phyloP scores from a whole-genome alignment of 2,113 vertebrate genomes.

The Caretta caretta region DNA sequence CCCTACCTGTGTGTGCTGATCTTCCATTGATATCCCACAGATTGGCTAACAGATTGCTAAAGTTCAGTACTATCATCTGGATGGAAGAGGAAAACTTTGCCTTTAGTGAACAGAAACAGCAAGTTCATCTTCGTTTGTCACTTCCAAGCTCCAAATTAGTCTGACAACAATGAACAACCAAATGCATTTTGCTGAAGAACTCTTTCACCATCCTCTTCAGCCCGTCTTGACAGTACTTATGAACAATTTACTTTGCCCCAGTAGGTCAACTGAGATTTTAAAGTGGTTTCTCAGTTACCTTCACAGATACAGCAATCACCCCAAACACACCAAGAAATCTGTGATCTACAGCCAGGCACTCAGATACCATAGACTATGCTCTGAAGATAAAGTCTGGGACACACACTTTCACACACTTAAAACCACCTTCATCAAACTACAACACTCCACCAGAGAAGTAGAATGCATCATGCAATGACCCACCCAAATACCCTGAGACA shows the following conservation, averaged over 20 bases:
- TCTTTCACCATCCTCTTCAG: not conserved
- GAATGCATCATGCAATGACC: too few species aligned
- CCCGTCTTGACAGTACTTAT: fast-evolving
- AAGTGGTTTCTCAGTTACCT: not conserved
- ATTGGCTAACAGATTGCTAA: not conserved
- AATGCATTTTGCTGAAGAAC: not conserved
- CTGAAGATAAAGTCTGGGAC: too few species aligned
- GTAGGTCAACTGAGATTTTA: not conserved
- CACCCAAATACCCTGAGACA: too few species aligned
- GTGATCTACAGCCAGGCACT: not conserved
- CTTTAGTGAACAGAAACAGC: not conserved
- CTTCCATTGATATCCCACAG: not conserved
- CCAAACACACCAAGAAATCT: not conserved
- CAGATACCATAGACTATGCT: not conserved
- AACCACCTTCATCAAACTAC: too few species aligned
- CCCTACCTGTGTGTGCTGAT: not conserved
- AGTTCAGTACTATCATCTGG: fast-evolving
- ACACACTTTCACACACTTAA: too few species aligned
- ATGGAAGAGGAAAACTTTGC: fast-evolving
- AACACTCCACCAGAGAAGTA: too few species aligned
- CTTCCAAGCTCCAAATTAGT: not conserved
- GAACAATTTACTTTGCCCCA: not conserved
- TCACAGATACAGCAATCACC: not conserved
- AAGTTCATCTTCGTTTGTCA: fast-evolving
- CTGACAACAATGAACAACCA: not conserved